A percentile compares a stretch with the other conserved stretches of the same genome.
Conservation (phyloP, 1,140 invertebrate genomes). For the Phymorhynchus buccinoides region DNA sequence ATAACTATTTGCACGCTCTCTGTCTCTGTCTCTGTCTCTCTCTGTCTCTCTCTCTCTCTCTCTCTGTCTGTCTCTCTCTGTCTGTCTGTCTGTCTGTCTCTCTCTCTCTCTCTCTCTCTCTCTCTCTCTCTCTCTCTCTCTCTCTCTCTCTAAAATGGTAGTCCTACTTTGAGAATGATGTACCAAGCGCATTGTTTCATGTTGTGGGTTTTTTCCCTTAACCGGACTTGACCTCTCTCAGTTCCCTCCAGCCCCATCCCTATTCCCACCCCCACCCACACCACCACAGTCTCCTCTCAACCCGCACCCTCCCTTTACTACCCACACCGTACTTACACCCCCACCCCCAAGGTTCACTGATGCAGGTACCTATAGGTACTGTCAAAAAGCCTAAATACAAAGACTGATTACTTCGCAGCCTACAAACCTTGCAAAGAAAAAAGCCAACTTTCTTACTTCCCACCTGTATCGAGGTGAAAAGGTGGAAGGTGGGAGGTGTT, state of each 20-base stretch:
- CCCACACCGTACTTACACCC: neutral
- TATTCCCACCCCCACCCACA: neutral
- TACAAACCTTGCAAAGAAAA: too few species aligned
- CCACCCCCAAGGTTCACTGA: too few species aligned
- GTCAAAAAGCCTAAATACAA: too few species aligned
- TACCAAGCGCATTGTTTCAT: too few species aligned
- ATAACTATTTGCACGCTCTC: neutral
- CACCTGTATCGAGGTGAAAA: too few species aligned
- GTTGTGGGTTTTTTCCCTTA: too few species aligned
- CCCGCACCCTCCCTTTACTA: neutral
- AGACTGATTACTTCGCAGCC: too few species aligned
- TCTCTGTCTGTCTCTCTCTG: constrained; percentile 23
- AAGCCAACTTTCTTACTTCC: too few species aligned
- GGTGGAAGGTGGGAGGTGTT: too few species aligned
- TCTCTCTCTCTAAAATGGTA: constrained; percentile 24
- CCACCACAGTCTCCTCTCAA: neutral
- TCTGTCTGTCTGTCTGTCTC: neutral
- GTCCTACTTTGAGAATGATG: too few species aligned
- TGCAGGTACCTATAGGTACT: too few species aligned
- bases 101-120: constrained; percentile 20
- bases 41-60: constrained; percentile 5
- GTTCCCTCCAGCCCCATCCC: neutral
- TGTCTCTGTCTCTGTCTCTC: neutral
- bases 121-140: constrained; percentile 37
- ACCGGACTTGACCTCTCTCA: neutral